These are phyloP conservation scores for Pelagia noctiluca DNA, from an alignment of 30 jellyfish, hydroid and myxozoan genomes.

Conservation along the genomic window DNA sequence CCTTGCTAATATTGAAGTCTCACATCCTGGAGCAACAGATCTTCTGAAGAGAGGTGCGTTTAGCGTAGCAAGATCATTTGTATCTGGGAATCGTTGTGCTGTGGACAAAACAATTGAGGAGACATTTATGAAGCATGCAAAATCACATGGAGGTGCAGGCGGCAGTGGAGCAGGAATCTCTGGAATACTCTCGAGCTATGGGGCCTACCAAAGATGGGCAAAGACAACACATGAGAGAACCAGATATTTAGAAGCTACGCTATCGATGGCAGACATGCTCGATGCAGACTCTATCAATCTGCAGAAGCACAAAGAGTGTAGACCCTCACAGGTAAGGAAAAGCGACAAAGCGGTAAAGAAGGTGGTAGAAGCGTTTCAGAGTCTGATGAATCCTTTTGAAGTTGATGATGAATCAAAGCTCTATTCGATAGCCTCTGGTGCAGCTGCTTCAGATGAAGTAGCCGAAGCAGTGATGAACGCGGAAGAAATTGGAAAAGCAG, in stretches of 20 bases:
- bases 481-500: slow-evolving; percentile 38
- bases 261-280: slow-evolving; percentile 40
- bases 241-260: slow-evolving; percentile 22
- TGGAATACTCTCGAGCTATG: slow-evolving; percentile 12
- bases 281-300: slow-evolving; percentile 26
- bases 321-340: slow-evolving; percentile 55
- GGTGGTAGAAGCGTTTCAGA: slow-evolving; percentile 38
- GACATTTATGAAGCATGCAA: slow-evolving; percentile 50
- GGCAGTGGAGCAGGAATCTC: slow-evolving; percentile 51
- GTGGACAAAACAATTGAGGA: slow-evolving; percentile 48
- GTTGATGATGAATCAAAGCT: slow-evolving; percentile 17
- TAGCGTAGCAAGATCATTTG: slow-evolving; percentile 49
- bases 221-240: slow-evolving; percentile 32
- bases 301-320: slow-evolving; percentile 40
- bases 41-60: slow-evolving; percentile 41
- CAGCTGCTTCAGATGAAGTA: slow-evolving; percentile 51
- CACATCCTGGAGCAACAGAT: slow-evolving; percentile 58
- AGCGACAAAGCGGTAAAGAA: slow-evolving; percentile 18
- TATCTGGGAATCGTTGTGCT: slow-evolving; percentile 41
- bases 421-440: slow-evolving; percentile 42
- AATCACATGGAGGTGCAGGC: slow-evolving; percentile 50
- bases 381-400: slow-evolving; percentile 32
- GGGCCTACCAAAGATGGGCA: slow-evolving; percentile 24
- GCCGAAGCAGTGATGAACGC: slow-evolving; percentile 25
- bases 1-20: slow-evolving; percentile 44